Base-by-base conservation (phyloP, 1,140 invertebrate genomes). In the Lepidurus couesii region DNA sequence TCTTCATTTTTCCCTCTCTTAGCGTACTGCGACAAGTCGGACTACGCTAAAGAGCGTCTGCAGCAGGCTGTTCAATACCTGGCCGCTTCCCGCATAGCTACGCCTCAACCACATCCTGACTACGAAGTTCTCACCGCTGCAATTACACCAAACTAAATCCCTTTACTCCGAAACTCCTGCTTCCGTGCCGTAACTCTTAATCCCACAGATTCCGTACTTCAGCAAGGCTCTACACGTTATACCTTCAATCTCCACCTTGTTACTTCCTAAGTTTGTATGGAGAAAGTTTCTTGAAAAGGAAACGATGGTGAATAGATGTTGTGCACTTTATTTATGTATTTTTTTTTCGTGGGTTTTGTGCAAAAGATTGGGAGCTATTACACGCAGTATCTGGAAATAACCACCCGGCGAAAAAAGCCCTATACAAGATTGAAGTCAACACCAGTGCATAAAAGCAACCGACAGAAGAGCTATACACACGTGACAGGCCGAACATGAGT, bases 401-500 rank as follows among this genome's bases (percentile, higher is more conserved):
- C 45, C 53, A 65, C 13, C 53, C 16, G 13, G 21, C 53, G 21
- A 65, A 65, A 65, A 65, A 21, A n/a, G 6, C 3, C 21, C 34
- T 34, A 34, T 34, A 34, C 34, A 34, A 34, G 34, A 34, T 4
- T 34, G 3, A 34, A 34, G 34, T 34, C 34, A 34, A 34, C 2
- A 34, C 34, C 34, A 34, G 34, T 4, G 34, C 34, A 34, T 34
- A 4, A 34, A 34, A 34, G 34, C 34, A 0, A 34, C 34, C 34
- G 34, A 2, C 34, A 34, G 34, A 34, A 34, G 21, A 65, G 53
- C 13, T 65, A 4, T 21, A 21, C 53, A 65, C 13, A 13, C 53
- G n/a, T 65, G 53, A 65, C 53, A 21, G 53, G 53, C 8, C 16
- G 21, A 65, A 65, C 53, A 65, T 65, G 53, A 65, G 53, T 65